Evolutionary conservation across 2,888 invertebrate genomes (phyloP), one percentile per base, ranked within the genome.

Genomic region (Glyphotaelius pellucidus): DNA sequence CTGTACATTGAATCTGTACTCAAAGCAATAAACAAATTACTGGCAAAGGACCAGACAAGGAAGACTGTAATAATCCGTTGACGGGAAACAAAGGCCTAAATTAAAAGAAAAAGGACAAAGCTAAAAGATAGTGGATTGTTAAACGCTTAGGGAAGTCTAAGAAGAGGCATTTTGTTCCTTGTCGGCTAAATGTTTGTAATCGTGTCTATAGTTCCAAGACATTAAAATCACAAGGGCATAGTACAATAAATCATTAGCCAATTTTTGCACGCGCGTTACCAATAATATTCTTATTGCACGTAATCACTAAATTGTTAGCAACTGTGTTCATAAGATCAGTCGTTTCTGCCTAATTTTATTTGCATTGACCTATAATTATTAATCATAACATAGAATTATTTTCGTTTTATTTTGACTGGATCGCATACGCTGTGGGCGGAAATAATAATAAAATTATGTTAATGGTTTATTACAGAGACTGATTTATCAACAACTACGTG

Each of bases 1-100:
- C 90, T 67, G 84, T 38, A 83, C 90, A 67, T 90, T 90, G 85
- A 32, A 32, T 32, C 30, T 32, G 38, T 32, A 90, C 90, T 83
- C 19, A 84, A 84, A 32, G 84, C 67, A 90, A 90, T 90, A 90
- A 90, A 90, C 90, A 90, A 90, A 90, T 90, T 90, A 90, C 90
- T 15, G 2, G 84, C 83, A n/a, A 84, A 67, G 30, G 90, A 30
- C 52, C 90, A 83, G 90, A 84, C 81, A 35, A 52, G 67, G 67
- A 25, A 14, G 9, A 15, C 31, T 9, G 19, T 32, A 32, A 31
- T 90, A 84, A 84, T 90, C 83, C 84, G 14, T 84, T 67, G 35
- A 67, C 15, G 14, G 31, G 79, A 90, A 67, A 90, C 90, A 90
- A 90, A 90, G 30, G 47, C 30, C n/a, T 11, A 67, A 90, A 90